A percentile compares a stretch with the other conserved stretches of the same genome.
Evolutionary conservation across 2,888 invertebrate genomes (phyloP).

Genomic region (Scrobipalpa atriplicella): DNA sequence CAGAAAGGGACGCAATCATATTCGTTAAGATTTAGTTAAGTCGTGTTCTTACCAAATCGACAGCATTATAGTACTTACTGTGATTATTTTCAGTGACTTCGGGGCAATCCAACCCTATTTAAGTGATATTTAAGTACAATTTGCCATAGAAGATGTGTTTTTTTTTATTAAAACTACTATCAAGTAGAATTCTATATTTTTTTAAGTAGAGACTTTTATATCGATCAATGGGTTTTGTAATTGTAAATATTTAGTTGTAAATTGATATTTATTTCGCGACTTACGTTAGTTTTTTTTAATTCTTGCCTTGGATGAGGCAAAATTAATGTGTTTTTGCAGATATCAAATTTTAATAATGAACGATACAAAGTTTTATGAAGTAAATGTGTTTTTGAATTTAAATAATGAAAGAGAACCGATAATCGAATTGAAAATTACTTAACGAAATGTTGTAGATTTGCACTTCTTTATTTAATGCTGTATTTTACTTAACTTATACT

Average conservation of each 20-base stretch:
- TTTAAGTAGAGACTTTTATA: slow-evolving; percentile 50
- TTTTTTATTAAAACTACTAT: slow-evolving; percentile 39
- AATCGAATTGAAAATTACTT: neutral
- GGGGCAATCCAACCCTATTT: neutral
- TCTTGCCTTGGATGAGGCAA: slow-evolving; percentile 20
- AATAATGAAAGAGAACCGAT: no score
- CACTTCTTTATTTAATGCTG: no score
- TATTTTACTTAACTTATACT: no score
- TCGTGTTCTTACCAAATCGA: no score
- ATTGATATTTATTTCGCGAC: slow-evolving; percentile 39
- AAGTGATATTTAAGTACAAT: slow-evolving; percentile 56
- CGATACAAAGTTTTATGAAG: neutral
- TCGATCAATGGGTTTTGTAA: slow-evolving; percentile 39
- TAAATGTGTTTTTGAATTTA: no score
- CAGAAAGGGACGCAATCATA: no score
- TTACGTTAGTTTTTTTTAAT: slow-evolving; percentile 26
- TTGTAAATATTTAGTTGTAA: slow-evolving; percentile 43
- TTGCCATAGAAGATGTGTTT: slow-evolving; percentile 56
- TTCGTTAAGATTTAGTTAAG: no score
- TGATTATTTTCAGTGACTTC: slow-evolving; percentile 5
- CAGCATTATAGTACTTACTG: neutral
- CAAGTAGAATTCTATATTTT: slow-evolving; percentile 44
- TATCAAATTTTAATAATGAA: neutral
- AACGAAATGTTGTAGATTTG: neutral
- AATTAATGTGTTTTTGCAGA: neutral